Conservation (phyloP, 2,888 invertebrate genomes). For the Galerucella calmariensis region DNA sequence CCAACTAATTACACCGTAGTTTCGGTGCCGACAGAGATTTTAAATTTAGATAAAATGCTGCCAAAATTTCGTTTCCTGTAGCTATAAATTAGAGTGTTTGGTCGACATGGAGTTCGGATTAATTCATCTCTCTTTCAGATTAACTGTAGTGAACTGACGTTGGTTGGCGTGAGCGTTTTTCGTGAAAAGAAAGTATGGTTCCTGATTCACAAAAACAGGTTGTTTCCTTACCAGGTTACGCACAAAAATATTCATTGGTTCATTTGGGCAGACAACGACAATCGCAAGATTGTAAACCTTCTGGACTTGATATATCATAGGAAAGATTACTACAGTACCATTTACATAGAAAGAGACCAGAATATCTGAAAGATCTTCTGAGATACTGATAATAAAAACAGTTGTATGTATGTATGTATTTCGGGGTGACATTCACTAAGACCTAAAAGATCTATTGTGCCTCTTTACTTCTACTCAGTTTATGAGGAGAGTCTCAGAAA, state of each 20-base stretch:
- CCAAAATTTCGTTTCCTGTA: conserved; percentile 65
- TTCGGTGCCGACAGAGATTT: conserved; percentile 62
- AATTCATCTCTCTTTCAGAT: conserved; percentile 67
- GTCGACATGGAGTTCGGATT: conserved; percentile 65
- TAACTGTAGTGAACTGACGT: conserved; percentile 64
- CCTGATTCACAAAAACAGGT: conserved; percentile 7
- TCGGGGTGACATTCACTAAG: too few species aligned
- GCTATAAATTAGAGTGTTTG: conserved; percentile 64
- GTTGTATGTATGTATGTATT: too few species aligned
- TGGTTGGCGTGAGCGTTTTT: conserved; percentile 59
- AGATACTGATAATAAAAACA: too few species aligned
- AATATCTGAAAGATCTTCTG: too few species aligned
- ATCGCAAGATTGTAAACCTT: too few species aligned
- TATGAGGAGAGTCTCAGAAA: too few species aligned
- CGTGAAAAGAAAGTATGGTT: conserved; percentile 39
- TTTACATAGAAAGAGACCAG: too few species aligned
- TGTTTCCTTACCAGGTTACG: conserved; percentile 1
- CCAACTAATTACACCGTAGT: conserved; percentile 64
- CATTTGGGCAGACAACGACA: too few species aligned
- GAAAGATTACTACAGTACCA: too few species aligned
- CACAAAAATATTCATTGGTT: background rate
- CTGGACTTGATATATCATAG: too few species aligned
- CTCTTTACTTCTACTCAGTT: too few species aligned
- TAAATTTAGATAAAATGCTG: conserved; percentile 67
- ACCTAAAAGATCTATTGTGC: too few species aligned